A percentile compares a stretch with the other conserved stretches of the same genome.
Conservation (phyloP, 2,888 invertebrate species). For the Drosophila putrida region DNA sequence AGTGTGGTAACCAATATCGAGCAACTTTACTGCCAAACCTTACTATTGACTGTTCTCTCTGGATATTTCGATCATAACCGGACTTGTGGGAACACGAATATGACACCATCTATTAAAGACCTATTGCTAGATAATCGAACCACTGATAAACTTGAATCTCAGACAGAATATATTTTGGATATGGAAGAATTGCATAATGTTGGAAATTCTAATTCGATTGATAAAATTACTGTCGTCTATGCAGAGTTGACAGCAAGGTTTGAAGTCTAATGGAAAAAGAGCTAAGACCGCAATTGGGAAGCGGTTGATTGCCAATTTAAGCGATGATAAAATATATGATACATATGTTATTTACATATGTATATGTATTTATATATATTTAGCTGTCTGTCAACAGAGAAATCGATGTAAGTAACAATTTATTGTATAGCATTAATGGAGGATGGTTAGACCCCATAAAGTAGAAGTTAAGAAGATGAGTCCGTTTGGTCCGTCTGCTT, state of each 20-base stretch:
- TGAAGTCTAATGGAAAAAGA: not conserved
- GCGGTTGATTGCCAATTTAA: constrained; percentile 25
- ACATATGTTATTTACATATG: too few species aligned
- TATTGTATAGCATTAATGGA: too few species aligned
- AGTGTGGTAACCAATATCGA: too few species aligned
- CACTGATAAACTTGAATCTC: not conserved
- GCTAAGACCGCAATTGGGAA: constrained; percentile 12
- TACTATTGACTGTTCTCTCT: too few species aligned
- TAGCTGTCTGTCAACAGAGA: constrained; percentile 44
- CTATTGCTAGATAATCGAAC: constrained; percentile 42
- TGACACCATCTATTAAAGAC: too few species aligned
- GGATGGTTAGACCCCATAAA: too few species aligned
- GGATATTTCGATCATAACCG: too few species aligned
- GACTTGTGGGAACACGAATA: too few species aligned
- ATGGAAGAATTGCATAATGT: constrained; percentile 17
- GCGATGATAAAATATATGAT: not conserved
- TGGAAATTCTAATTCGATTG: not conserved
- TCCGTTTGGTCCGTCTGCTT: too few species aligned
- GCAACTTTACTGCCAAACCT: too few species aligned
- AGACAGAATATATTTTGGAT: constrained; percentile 12
- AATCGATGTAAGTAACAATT: constrained; percentile 41
- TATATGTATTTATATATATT: constrained; percentile 13
- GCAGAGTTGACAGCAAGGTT: too few species aligned
- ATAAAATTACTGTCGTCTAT: not conserved
- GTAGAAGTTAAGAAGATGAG: too few species aligned